Percentiles rank a stretch among this genome's conserved stretches.
Conservation (phyloP, 2,888 invertebrate genomes). For the Platypus cylindrus region DNA sequence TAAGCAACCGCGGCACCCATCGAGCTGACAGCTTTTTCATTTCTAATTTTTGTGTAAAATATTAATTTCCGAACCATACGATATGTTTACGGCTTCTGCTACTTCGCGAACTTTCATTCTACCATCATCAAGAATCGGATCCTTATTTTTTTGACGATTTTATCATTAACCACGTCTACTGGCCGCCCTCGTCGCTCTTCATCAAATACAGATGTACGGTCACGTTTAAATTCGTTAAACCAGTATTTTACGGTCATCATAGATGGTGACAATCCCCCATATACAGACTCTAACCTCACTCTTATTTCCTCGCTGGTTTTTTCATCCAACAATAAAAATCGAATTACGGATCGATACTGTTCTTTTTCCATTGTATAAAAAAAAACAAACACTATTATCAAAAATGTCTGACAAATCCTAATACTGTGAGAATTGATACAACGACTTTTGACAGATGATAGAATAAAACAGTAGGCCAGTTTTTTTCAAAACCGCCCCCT, state of each 20-base stretch:
- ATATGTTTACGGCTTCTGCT: background rate
- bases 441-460: too few species aligned
- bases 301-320: too few species aligned
- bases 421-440: too few species aligned
- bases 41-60: background rate
- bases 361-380: too few species aligned
- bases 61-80: background rate
- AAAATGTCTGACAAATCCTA: too few species aligned
- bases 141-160: background rate
- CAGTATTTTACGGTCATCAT: background rate
- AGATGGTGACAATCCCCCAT: too few species aligned
- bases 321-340: too few species aligned
- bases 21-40: background rate
- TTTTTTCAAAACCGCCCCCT: too few species aligned
- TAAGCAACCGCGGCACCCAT: conserved; percentile 1
- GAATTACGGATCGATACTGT: too few species aligned
- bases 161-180: background rate
- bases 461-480: too few species aligned
- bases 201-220: background rate
- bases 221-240: background rate
- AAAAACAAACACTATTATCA: too few species aligned
- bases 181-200: background rate
- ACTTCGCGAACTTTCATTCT: background rate
- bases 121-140: background rate
- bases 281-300: too few species aligned